Base-by-base conservation (phyloP, 2,797 vertebrate species). In the Oryzias sinensis region DNA sequence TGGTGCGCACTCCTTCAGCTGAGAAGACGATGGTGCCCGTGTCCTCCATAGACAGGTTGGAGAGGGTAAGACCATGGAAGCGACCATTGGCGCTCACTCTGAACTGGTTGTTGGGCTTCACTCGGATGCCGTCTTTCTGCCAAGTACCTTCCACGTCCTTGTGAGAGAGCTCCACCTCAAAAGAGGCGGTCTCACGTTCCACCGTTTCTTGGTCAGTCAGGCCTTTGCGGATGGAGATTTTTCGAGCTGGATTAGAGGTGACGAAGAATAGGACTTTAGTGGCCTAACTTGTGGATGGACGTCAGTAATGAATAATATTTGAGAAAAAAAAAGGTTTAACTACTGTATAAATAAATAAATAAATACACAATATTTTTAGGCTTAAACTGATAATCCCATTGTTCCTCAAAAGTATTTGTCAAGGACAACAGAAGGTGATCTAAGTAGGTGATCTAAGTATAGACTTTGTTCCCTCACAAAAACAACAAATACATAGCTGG, bases 141-240 rank as follows among this genome's bases (percentile, higher is more conserved):
- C 97, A 99, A 14, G 92, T 82, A 5, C 96, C 96, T 0, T 89
- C 81, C 72, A 99, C 94, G 0, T 90, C 89, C 0, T 91, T 59
- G 59, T 98, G 97, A 43, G 96, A 97, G 41, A 99, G 84, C 85
- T 96, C 93, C 84, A 98, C 91, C 60, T 94, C 90, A 44, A 99
- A 97, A 4, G 96, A 94, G 18, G 94, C 93, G 0, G 93, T 94
- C 81, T 95, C 95, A 22, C 93, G 92, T 69, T 99, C 96, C 0
- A 87, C 86, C n/a, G 93, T 90, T 41, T 94, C 94, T 77, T 92
- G 85, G 0, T 98, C 93, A 1, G 41, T 72, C 16, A 99, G 87
- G 0, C 91, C 89, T 49, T 80, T 94, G 47, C 43, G 87, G 33
- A 96, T 84, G 0, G 76, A 86, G 65, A 99, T 94, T 65, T 95